A percentile compares a stretch with the other conserved stretches of the same genome.
Evolutionary conservation across 2,888 invertebrate species (phyloP).

Genomic region (Dorcus hopei): DNA sequence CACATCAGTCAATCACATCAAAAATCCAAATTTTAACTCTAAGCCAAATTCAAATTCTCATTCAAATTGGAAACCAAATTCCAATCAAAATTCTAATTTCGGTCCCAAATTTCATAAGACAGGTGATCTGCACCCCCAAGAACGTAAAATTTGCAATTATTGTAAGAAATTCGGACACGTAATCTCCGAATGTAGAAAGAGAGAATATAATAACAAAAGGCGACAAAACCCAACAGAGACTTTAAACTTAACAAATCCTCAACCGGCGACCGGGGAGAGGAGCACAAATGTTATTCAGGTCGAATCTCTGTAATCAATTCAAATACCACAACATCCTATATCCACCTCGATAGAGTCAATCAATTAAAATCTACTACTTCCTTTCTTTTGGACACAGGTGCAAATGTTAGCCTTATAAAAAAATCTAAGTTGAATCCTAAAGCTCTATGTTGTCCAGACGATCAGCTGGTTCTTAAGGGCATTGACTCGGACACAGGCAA

Average conservation of each 20-base stretch:
- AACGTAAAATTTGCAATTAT: conserved; percentile 15
- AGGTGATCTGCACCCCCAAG: too few species aligned
- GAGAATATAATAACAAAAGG: conserved; percentile 24
- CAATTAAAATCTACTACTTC: conserved; percentile 1
- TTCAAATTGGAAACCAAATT: too few species aligned
- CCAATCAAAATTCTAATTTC: too few species aligned
- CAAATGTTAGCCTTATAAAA: conserved; percentile 17
- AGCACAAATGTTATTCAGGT: conserved; percentile 9
- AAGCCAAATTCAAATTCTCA: too few species aligned
- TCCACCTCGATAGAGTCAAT: background rate
- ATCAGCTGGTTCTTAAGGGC: conserved; percentile 1
- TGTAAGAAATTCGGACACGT: conserved; percentile 22
- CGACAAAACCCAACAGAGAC: background rate
- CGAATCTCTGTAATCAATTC: conserved; percentile 9
- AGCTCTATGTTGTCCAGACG: background rate
- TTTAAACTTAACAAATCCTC: conserved; percentile 7
- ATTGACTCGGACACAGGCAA: background rate
- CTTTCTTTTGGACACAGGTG: conserved; percentile 19
- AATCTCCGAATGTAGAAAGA: conserved; percentile 19
- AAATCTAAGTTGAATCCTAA: conserved; percentile 11
- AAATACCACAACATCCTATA: background rate
- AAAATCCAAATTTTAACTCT: too few species aligned
- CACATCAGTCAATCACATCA: too few species aligned
- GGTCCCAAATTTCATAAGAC: too few species aligned
- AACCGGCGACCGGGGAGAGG: conserved; percentile 1